These are phyloP conservation scores for Muntiacus muntjak DNA, from an alignment of 2,113 vertebrate genomes.

Conservation along the genomic window DNA sequence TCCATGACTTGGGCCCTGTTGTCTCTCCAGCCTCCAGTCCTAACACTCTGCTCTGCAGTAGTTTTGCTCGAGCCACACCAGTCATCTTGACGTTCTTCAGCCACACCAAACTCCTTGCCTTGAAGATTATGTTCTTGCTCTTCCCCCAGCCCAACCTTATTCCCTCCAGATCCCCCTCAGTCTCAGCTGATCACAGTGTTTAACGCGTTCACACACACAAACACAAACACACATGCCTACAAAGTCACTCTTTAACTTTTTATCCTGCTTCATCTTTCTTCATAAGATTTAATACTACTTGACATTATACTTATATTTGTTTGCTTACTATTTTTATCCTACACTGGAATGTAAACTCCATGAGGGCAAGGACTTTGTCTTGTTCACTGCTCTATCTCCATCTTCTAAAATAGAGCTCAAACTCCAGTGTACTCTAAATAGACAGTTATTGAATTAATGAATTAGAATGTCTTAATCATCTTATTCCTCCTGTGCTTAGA, in stretches of 20 bases:
- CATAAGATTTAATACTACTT: neutral
- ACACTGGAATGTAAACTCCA: neutral
- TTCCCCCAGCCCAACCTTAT: neutral
- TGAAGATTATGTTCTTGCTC: neutral
- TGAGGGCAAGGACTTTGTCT: neutral
- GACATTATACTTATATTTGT: neutral
- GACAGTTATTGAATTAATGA: neutral
- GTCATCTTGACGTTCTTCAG: neutral
- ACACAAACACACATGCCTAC: neutral
- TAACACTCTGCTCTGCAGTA: neutral
- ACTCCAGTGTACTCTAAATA: neutral
- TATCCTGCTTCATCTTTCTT: neutral
- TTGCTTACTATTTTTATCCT: neutral
- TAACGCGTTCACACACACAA: neutral
- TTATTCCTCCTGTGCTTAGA: neutral
- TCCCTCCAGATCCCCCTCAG: neutral
- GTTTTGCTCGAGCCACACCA: neutral
- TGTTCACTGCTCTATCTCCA: neutral
- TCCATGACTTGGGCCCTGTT: no score
- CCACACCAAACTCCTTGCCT: neutral
- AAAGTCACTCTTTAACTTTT: neutral
- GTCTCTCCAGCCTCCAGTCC: neutral
- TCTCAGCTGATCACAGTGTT: neutral
- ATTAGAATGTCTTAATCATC: neutral
- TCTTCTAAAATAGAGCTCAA: neutral